A percentile compares a stretch with the other conserved stretches of the same genome.
phyloP scores from a whole-genome alignment of 2,888 invertebrate genomes.

The Endotricha flammealis region DNA sequence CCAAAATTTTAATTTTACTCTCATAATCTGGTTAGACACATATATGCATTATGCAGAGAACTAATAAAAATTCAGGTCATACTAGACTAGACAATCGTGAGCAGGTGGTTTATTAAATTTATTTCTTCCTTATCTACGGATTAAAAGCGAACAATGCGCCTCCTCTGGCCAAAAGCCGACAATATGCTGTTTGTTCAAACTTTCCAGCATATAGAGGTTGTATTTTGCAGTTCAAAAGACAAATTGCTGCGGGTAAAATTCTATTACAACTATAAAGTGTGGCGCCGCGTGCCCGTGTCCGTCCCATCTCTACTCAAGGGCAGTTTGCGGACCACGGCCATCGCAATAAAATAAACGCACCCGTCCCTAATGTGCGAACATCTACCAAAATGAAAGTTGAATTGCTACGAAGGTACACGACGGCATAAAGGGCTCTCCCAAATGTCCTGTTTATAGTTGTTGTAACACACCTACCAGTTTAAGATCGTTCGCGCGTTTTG shows the following conservation, averaged over 20 bases:
- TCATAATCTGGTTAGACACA: no score
- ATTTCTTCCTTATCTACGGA: constrained; percentile 5
- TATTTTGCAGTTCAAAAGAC: constrained; percentile 18
- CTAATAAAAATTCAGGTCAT: background rate
- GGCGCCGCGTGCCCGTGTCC: constrained; percentile 19
- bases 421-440: constrained; percentile 21
- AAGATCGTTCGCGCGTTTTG: constrained; percentile 7
- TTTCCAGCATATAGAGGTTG: constrained; percentile 13
- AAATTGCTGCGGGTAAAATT: constrained; percentile 30
- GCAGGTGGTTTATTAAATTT: constrained; percentile 5
- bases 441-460: constrained; percentile 35
- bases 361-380: constrained; percentile 38
- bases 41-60: background rate
- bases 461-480: constrained; percentile 19
- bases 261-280: constrained; percentile 34
- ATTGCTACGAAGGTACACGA: constrained; percentile 29
- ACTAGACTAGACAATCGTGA: background rate
- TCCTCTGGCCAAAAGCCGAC: constrained; percentile 1
- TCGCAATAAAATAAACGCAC: constrained; percentile 47
- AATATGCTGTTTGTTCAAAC: background rate
- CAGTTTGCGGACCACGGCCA: constrained; percentile 35
- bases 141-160: background rate
- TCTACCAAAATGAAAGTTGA: constrained; percentile 35
- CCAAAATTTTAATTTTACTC: no score
- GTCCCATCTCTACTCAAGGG: no score